A percentile compares a stretch with the other conserved stretches of the same genome.
Conservation (phyloP, 2,888 invertebrate species). For the Pterostichus niger region DNA sequence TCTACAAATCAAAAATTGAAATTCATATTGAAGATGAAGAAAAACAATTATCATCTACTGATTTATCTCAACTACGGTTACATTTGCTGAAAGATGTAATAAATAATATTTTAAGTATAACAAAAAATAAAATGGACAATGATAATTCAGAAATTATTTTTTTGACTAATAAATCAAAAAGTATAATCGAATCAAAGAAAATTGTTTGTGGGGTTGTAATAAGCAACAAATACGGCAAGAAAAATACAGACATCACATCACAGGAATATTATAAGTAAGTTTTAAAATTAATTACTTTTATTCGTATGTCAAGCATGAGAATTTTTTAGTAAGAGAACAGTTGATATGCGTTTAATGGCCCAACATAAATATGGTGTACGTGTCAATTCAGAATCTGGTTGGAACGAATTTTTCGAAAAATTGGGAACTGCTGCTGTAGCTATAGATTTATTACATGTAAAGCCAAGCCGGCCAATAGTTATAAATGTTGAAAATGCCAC, state of each 20-base stretch:
- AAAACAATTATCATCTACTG: conserved; percentile 73
- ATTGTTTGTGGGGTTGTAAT: conserved; percentile 82
- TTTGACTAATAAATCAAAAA: conserved; percentile 77
- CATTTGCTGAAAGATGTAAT: conserved; percentile 74
- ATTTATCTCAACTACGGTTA: conserved; percentile 75
- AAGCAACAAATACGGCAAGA: conserved; percentile 79
- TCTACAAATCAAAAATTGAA: conserved; percentile 67
- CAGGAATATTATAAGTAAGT: conserved; percentile 79
- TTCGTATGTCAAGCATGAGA: not conserved
- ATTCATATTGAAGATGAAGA: conserved; percentile 71
- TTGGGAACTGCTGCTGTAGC: conserved; percentile 84
- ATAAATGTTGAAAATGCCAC: conserved; percentile 78
- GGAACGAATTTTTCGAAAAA: conserved; percentile 80
- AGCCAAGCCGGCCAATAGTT: conserved; percentile 81
- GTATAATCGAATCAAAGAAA: conserved; percentile 71
- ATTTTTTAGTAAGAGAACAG: conserved; percentile 79
- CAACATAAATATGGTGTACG: conserved; percentile 84
- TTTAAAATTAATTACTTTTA: conserved; percentile 40
- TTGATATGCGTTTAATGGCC: conserved; percentile 83
- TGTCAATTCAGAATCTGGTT: conserved; percentile 77
- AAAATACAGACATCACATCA: conserved; percentile 78
- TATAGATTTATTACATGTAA: conserved; percentile 85
- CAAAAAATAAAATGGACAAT: conserved; percentile 71
- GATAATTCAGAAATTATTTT: conserved; percentile 72
- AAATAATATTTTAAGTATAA: conserved; percentile 74